Percentiles rank a stretch among this genome's conserved stretches.
Evolutionary conservation across 1,140 invertebrate species (phyloP).

Genomic region (Antheraea pernyi): DNA sequence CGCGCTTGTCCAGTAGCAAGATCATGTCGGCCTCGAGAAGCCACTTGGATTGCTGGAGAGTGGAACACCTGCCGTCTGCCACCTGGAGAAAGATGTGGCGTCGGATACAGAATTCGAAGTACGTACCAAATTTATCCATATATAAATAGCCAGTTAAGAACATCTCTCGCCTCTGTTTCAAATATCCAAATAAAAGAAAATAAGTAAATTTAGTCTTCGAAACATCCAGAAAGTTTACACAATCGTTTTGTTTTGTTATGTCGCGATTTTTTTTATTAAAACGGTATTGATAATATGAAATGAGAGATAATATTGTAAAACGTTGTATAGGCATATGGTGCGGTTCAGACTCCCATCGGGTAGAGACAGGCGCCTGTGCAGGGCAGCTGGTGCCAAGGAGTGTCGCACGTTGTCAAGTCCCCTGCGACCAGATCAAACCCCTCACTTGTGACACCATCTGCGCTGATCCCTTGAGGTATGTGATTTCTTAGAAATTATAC

Average conservation of each 20-base stretch:
- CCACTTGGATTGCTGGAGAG: constrained; percentile 79
- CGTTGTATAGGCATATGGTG: constrained; percentile 57
- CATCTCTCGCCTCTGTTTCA: too few relatives aligned
- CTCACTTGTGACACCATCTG: constrained; percentile 54
- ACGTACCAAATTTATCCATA: constrained; percentile 34
- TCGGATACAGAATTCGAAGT: constrained; percentile 82
- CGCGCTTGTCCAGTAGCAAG: constrained; percentile 63
- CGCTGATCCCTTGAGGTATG: constrained; percentile 56
- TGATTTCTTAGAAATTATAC: neutral
- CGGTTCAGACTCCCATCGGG: constrained; percentile 61
- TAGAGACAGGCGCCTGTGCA: constrained; percentile 61
- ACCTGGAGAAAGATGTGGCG: constrained; percentile 79
- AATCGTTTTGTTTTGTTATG: too few relatives aligned
- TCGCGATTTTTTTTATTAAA: too few relatives aligned
- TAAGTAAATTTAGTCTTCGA: too few relatives aligned
- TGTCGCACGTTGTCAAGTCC: constrained; percentile 51
- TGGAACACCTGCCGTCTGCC: constrained; percentile 82
- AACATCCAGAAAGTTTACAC: too few relatives aligned
- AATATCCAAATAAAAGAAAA: too few relatives aligned
- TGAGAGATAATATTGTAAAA: too few relatives aligned
- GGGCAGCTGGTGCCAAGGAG: constrained; percentile 59
- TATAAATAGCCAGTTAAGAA: too few relatives aligned
- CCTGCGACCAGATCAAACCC: constrained; percentile 37
- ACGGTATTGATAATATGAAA: too few relatives aligned
- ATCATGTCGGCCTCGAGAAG: constrained; percentile 56